Conservation (phyloP, 2,113 vertebrate species). For the Pantherophis guttatus region DNA sequence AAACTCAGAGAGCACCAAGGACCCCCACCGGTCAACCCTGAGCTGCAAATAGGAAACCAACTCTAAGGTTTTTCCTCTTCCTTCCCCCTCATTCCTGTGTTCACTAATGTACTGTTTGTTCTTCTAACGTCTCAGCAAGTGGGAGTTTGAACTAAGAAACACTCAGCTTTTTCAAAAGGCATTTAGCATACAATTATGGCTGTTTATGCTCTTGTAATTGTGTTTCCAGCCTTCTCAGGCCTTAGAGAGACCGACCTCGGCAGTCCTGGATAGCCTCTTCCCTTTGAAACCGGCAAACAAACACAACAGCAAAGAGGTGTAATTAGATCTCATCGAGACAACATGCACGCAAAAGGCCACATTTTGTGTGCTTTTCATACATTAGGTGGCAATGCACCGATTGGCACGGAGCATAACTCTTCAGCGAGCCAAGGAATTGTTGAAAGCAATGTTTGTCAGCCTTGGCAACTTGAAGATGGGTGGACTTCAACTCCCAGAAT, state of each 20-base stretch:
- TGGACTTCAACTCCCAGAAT: background rate
- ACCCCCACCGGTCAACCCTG: background rate
- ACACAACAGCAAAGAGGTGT: slow-evolving; percentile 47
- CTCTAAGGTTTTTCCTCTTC: slow-evolving; percentile 6
- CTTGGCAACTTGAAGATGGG: background rate
- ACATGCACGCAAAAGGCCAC: slow-evolving; percentile 46
- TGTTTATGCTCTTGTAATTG: slow-evolving; percentile 70
- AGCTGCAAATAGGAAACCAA: slow-evolving; percentile 6
- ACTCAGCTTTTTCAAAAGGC: slow-evolving; percentile 68
- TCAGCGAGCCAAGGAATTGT: background rate
- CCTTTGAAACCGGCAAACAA: slow-evolving; percentile 54
- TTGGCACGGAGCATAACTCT: slow-evolving; percentile 30
- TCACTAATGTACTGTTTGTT: slow-evolving; percentile 69
- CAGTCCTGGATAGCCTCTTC: slow-evolving; percentile 63
- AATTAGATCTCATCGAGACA: slow-evolving; percentile 57
- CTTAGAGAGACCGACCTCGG: slow-evolving; percentile 64
- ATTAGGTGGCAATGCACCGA: slow-evolving; percentile 39
- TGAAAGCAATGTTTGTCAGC: background rate
- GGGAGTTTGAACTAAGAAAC: slow-evolving; percentile 68
- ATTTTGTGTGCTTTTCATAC: slow-evolving; percentile 13
- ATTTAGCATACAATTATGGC: slow-evolving; percentile 71
- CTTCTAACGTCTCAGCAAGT: slow-evolving; percentile 65
- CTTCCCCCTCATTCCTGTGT: slow-evolving; percentile 37
- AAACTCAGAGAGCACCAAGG: background rate
- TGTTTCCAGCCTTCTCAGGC: slow-evolving; percentile 62